These are phyloP conservation scores for Macropus fuliginosus DNA, from an alignment of 2,797 vertebrate genomes.

Conservation along the genomic window DNA sequence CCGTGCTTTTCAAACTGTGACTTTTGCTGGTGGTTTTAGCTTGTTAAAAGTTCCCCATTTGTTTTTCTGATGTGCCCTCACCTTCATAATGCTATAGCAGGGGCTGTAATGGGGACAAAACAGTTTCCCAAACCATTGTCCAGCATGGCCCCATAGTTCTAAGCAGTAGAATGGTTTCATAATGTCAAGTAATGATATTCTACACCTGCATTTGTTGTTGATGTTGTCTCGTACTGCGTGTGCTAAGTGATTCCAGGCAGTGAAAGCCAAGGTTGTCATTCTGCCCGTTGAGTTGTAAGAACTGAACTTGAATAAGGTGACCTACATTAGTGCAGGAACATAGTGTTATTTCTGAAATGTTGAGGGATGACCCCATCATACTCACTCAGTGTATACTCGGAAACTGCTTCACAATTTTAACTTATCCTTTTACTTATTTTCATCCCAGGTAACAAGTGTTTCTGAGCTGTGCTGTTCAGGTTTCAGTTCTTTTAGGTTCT, in stretches of 20 bases:
- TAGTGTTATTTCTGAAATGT: constrained; percentile 16
- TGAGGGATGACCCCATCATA: neutral
- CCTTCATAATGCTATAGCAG: neutral
- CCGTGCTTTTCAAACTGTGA: neutral
- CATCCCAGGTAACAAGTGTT: neutral
- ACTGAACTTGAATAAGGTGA: constrained; percentile 2
- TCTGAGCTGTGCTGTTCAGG: neutral
- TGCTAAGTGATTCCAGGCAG: constrained; percentile 19
- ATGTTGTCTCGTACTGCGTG: neutral
- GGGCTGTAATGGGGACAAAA: neutral
- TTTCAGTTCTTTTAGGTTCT: neutral
- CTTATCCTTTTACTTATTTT: neutral
- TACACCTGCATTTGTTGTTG: constrained; percentile 38
- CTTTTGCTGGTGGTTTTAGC: constrained; percentile 14
- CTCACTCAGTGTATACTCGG: neutral
- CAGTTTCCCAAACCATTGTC: neutral
- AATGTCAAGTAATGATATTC: constrained; percentile 8
- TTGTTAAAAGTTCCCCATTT: constrained; percentile 6
- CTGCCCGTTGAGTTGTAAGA: constrained; percentile 4
- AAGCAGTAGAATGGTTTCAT: constrained; percentile 18
- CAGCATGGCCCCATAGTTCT: constrained; percentile 12
- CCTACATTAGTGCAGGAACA: neutral
- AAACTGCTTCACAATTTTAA: neutral
- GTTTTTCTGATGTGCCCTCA: neutral
- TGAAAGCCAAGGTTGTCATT: constrained; percentile 16